These are phyloP conservation scores for Stichodactyla helianthus DNA, from an alignment of 64 coral and sea anemone genomes.

Conservation along the genomic window DNA sequence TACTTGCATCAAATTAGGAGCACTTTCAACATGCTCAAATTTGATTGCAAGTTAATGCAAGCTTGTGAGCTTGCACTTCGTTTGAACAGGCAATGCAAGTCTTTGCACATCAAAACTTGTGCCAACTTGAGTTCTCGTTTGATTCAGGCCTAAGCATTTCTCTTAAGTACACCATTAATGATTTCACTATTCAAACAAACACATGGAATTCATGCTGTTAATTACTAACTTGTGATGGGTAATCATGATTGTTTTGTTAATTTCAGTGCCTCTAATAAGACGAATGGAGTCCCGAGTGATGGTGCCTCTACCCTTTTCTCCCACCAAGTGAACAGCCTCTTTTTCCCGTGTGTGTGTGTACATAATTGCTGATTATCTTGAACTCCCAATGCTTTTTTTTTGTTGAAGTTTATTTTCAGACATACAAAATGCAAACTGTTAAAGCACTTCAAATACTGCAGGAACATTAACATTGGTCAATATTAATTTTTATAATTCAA, in stretches of 20 bases:
- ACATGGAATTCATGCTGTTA: too few species aligned
- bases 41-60: too few species aligned
- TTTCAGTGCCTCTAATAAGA: conserved; percentile 65
- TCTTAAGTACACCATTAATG: too few species aligned
- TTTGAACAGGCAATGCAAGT: too few species aligned
- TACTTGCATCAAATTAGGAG: too few species aligned
- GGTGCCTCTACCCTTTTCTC: conserved; percentile 58
- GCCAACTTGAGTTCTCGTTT: too few species aligned
- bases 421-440: background rate
- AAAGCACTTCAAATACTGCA: background rate
- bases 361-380: background rate
- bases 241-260: background rate
- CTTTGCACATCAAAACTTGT: too few species aligned
- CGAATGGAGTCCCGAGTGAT: conserved; percentile 73
- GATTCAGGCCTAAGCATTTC: too few species aligned
- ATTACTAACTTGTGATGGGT: background rate
- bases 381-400: background rate
- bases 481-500: background rate
- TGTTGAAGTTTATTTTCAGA: background rate
- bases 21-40: too few species aligned
- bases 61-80: too few species aligned
- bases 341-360: background rate
- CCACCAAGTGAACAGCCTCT: conserved; percentile 35
- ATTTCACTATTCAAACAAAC: too few species aligned
- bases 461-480: background rate